Evolutionary conservation across 2,113 vertebrate species (phyloP).

Genomic region (Otus sunia): DNA sequence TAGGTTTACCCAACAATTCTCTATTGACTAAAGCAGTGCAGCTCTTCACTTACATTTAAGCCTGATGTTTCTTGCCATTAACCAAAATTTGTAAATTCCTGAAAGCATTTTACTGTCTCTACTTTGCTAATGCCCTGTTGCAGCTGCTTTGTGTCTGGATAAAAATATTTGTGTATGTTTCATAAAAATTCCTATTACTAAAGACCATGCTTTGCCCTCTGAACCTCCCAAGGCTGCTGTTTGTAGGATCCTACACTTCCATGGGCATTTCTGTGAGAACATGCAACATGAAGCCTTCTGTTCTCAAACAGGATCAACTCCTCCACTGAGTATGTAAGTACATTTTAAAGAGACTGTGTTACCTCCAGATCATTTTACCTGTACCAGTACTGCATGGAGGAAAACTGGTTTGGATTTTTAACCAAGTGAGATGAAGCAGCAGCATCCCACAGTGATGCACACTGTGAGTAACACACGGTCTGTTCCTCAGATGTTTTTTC

Average conservation of each 20-base stretch:
- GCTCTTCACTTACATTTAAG: background rate
- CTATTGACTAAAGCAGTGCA: background rate
- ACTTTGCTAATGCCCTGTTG: background rate
- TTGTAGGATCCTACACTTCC: background rate
- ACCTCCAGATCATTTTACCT: background rate
- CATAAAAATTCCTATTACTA: background rate
- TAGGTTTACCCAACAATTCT: background rate
- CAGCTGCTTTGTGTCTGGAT: background rate
- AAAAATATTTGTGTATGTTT: background rate
- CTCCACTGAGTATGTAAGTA: fast-evolving
- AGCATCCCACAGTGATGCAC: background rate
- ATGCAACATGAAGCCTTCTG: background rate
- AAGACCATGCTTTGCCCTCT: background rate
- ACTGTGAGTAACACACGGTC: fast-evolving
- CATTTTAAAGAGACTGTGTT: background rate
- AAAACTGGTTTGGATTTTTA: background rate
- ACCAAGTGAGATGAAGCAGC: background rate
- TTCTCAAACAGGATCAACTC: background rate
- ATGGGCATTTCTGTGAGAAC: background rate
- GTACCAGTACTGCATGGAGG: background rate
- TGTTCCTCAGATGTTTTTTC: background rate
- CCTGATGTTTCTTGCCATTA: background rate
- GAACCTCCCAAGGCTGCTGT: background rate
- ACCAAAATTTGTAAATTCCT: background rate
- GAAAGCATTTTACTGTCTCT: background rate